phyloP scores from a whole-genome alignment of 2,888 invertebrate species.

The Axea sp. region DNA sequence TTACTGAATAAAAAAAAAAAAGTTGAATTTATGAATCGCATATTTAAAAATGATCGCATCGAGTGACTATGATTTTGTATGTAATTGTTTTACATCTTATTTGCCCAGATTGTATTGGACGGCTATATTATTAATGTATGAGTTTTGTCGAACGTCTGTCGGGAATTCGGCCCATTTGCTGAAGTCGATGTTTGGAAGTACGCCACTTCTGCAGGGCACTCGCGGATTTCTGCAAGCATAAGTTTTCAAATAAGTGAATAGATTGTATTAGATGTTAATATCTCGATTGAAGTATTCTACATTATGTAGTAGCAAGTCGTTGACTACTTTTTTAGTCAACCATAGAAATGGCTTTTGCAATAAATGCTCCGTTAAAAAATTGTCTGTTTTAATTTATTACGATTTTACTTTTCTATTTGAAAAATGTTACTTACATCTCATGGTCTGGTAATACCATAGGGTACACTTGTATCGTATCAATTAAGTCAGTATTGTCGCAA shows the following conservation, averaged over 20 bases:
- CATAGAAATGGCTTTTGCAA: constrained; percentile 63
- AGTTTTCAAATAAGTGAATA: constrained; percentile 60
- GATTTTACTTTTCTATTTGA: no score
- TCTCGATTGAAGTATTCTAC: constrained; percentile 63
- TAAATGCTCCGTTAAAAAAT: constrained; percentile 62
- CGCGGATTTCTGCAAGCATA: constrained; percentile 88
- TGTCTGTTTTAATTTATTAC: background rate
- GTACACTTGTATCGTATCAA: constrained; percentile 93
- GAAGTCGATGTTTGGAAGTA: constrained; percentile 92
- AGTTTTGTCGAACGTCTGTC: constrained; percentile 80
- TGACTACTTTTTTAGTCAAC: constrained; percentile 62
- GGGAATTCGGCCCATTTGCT: constrained; percentile 92
- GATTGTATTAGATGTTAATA: constrained; percentile 64
- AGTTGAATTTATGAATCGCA: constrained; percentile 19
- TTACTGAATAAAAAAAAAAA: no score
- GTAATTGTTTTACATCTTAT: constrained; percentile 64
- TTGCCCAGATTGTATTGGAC: constrained; percentile 80
- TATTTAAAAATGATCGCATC: constrained; percentile 51
- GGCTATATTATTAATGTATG: constrained; percentile 85
- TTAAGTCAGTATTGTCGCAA: constrained; percentile 95
- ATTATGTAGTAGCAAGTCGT: constrained; percentile 63
- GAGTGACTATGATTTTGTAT: constrained; percentile 53
- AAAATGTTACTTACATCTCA: constrained; percentile 90
- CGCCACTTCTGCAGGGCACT: constrained; percentile 93
- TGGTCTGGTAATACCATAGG: constrained; percentile 96